phyloP scores from a whole-genome alignment of 2,888 invertebrate species.

The Sclerodermus sp. region DNA sequence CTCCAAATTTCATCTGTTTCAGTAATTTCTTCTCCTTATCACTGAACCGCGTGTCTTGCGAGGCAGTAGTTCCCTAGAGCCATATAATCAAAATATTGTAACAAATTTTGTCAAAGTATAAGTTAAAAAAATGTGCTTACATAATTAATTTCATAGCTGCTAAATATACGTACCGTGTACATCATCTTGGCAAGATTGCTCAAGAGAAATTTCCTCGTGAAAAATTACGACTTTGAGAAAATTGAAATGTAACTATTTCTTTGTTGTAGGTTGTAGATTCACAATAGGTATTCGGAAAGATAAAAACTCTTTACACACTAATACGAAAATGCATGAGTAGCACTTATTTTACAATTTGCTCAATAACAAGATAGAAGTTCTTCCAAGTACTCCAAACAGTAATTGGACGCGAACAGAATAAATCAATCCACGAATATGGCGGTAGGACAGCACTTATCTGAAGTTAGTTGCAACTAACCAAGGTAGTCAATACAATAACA shows the following conservation, averaged over 20 bases:
- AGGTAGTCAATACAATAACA: no score
- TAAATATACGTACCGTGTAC: conserved; percentile 58
- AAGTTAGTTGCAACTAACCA: no score
- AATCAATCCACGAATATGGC: conserved; percentile 33
- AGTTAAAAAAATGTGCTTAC: conserved; percentile 1
- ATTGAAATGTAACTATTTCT: not conserved
- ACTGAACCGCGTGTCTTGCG: conserved; percentile 98
- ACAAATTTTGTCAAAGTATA: not conserved
- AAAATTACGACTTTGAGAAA: not conserved
- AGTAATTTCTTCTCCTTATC: conserved; percentile 99
- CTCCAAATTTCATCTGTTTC: conserved; percentile 98
- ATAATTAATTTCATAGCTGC: not conserved
- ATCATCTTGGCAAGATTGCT: conserved; percentile 54
- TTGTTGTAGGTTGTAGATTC: no score
- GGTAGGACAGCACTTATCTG: no score
- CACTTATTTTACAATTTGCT: no score
- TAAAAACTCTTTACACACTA: no score
- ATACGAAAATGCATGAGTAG: no score
- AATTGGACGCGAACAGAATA: conserved; percentile 14
- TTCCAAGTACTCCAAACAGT: conserved; percentile 1
- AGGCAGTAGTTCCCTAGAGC: conserved; percentile 92
- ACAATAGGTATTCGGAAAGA: no score
- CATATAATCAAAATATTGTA: not conserved
- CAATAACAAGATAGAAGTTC: no score
- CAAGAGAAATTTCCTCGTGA: not conserved